Percentiles rank a stretch among this genome's conserved stretches.
phyloP scores from a whole-genome alignment of 2,888 invertebrate species.

The Yponomeuta malinellus region DNA sequence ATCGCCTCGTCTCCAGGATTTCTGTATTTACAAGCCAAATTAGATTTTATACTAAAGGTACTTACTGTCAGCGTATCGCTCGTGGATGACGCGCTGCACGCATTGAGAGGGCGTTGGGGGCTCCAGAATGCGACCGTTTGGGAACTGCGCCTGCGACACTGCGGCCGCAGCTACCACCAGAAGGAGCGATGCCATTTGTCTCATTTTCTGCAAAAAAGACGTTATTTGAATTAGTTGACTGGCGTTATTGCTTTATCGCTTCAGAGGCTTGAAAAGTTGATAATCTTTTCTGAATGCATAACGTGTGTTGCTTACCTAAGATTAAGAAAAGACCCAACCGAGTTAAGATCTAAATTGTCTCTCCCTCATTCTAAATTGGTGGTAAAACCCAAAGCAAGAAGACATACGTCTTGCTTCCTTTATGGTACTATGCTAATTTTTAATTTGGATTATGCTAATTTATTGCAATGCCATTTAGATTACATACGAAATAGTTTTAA shows the following conservation, averaged over 20 bases:
- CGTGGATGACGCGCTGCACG: constrained; percentile 83
- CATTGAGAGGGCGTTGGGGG: constrained; percentile 85
- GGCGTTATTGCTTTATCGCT: background rate
- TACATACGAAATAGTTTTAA: background rate
- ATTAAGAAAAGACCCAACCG: too few relatives aligned
- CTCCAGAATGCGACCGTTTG: constrained; percentile 85
- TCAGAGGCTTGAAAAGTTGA: too few relatives aligned
- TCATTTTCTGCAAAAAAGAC: constrained; percentile 46
- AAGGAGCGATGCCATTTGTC: constrained; percentile 37
- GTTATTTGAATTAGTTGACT: background rate
- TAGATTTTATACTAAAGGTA: constrained; percentile 24
- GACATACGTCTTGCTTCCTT: too few relatives aligned
- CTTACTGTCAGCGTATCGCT: constrained; percentile 84
- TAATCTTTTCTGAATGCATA: background rate
- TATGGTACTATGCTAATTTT: background rate
- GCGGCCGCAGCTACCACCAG: constrained; percentile 39
- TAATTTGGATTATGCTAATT: background rate
- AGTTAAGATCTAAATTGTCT: too few relatives aligned
- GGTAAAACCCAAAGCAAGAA: background rate
- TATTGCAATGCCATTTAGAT: background rate
- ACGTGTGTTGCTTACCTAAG: background rate
- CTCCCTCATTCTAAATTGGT: background rate
- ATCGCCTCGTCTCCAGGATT: too few relatives aligned
- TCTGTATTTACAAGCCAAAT: background rate
- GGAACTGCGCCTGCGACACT: constrained; percentile 79